phyloP scores from a whole-genome alignment of 2,888 invertebrate genomes.

The Celastrina argiolus region DNA sequence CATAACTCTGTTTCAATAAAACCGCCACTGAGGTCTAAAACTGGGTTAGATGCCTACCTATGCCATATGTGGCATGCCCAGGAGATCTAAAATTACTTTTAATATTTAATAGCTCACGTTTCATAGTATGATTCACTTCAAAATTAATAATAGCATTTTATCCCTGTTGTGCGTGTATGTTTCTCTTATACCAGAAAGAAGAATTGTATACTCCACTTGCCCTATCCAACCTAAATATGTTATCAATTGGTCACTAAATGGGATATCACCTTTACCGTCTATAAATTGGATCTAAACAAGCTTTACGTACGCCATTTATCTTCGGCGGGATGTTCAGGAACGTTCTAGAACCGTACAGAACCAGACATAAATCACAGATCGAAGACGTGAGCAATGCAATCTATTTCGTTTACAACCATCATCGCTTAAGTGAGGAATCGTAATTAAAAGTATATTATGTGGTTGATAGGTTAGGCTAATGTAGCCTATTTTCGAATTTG shows the following conservation, averaged over 20 bases:
- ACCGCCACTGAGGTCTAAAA: too few relatives aligned
- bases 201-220: too few relatives aligned
- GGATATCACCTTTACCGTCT: conserved; percentile 9
- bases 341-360: background rate
- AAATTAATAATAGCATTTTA: too few relatives aligned
- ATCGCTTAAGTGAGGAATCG: background rate
- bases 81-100: too few relatives aligned
- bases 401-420: conserved; percentile 13
- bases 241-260: background rate
- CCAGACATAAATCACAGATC: conserved; percentile 16
- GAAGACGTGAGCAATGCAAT: conserved; percentile 14
- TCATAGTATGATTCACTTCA: too few relatives aligned
- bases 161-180: too few relatives aligned
- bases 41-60: too few relatives aligned
- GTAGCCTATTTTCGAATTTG: too few relatives aligned
- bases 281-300: conserved; percentile 14
- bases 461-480: background rate
- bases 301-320: conserved; percentile 13
- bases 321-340: conserved; percentile 9
- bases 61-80: too few relatives aligned
- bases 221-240: background rate
- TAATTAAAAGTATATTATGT: background rate
- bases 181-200: background rate
- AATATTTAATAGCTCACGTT: too few relatives aligned
- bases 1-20: too few relatives aligned